Percentiles rank a stretch among this genome's conserved stretches.
Conservation (phyloP, 1,140 invertebrate species). For the Tenebrio molitor region DNA sequence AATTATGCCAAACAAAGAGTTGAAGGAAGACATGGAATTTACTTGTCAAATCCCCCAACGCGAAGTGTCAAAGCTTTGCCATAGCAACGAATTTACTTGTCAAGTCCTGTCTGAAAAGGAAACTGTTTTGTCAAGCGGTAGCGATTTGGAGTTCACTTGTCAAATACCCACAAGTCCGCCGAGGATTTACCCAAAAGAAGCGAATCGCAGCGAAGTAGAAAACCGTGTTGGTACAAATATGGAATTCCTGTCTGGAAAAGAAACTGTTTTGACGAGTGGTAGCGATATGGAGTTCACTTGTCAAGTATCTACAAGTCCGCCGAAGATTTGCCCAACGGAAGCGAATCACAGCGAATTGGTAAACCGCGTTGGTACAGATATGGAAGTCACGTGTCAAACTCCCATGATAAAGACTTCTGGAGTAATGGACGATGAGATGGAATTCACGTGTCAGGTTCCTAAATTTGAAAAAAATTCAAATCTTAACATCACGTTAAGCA, state of each 20-base stretch:
- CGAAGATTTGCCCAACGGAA: too few relatives aligned
- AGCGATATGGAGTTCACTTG: slow-evolving; percentile 8
- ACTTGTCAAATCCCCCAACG: not conserved
- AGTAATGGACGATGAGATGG: not conserved
- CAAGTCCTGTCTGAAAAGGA: too few relatives aligned
- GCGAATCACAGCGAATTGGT: too few relatives aligned
- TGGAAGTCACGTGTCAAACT: not conserved
- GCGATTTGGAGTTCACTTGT: not conserved
- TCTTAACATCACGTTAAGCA: too few relatives aligned
- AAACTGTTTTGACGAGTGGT: not conserved
- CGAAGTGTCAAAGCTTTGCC: not conserved
- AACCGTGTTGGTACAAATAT: too few relatives aligned
- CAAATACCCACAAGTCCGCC: not conserved
- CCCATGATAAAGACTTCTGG: not conserved
- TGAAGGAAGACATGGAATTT: slow-evolving; percentile 14
- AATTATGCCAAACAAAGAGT: not conserved
- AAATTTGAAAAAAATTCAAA: not conserved
- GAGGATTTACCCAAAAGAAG: not conserved
- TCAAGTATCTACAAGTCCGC: too few relatives aligned
- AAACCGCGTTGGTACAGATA: too few relatives aligned
- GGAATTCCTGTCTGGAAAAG: too few relatives aligned
- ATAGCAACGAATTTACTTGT: not conserved
- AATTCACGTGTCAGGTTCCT: not conserved
- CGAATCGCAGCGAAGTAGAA: too few relatives aligned
- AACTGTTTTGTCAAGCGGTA: not conserved